Conservation (phyloP, 2,888 invertebrate species). For the Phalangium opilio region DNA sequence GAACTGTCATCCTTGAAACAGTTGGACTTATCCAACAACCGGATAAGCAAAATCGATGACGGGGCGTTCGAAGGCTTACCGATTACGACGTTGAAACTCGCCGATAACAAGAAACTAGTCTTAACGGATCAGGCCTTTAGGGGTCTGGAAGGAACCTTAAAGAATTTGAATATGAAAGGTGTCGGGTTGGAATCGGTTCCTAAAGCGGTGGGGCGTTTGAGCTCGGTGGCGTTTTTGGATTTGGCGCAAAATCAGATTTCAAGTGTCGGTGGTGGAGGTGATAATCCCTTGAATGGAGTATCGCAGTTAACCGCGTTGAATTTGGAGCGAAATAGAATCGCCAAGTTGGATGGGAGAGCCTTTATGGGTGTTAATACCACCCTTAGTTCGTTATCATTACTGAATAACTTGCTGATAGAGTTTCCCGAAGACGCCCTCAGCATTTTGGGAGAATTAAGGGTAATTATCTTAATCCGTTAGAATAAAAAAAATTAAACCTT, state of each 20-base stretch:
- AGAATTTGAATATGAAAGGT: conserved; percentile 77
- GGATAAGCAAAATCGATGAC: conserved; percentile 52
- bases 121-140: conserved; percentile 50
- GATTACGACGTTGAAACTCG: conserved; percentile 44
- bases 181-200: conserved; percentile 65
- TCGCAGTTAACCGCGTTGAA: conserved; percentile 64
- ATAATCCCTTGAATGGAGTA: conserved; percentile 42
- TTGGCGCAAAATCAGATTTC: conserved; percentile 72
- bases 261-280: conserved; percentile 39
- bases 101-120: conserved; percentile 64
- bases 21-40: conserved; percentile 69
- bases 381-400: conserved; percentile 67
- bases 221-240: conserved; percentile 69
- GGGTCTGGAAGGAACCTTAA: conserved; percentile 64
- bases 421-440: conserved; percentile 69
- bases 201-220: conserved; percentile 56
- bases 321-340: conserved; percentile 71
- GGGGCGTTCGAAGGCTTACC: conserved; percentile 55
- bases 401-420: conserved; percentile 74
- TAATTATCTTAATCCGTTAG: conserved; percentile 24
- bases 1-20: conserved; percentile 53
- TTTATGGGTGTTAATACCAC: conserved; percentile 65
- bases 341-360: conserved; percentile 54
- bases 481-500: too few relatives aligned
- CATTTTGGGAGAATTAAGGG: conserved; percentile 57